phyloP scores from a whole-genome alignment of 2,113 vertebrate genomes.

The Tautogolabrus adspersus region DNA sequence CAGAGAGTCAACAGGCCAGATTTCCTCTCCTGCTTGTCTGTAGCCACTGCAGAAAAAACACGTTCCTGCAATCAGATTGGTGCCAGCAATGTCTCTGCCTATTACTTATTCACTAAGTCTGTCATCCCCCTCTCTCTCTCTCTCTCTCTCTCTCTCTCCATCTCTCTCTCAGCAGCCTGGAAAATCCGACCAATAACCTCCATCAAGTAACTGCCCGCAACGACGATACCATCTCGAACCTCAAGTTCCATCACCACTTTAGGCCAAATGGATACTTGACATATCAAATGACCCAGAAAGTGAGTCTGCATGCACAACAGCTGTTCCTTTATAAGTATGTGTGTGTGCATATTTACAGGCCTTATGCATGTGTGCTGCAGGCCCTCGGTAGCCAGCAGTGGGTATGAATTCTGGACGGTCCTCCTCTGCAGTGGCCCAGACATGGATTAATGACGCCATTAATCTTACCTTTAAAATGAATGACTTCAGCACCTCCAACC shows the following conservation, averaged over 20 bases:
- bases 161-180: constrained; percentile 7
- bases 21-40: constrained; percentile 35
- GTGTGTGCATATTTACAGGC: constrained; percentile 8
- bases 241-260: constrained; percentile 30
- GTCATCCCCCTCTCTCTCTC: not conserved
- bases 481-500: constrained; percentile 73
- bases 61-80: constrained; percentile 14
- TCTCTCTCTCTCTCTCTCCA: not conserved
- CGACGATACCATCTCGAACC: constrained; percentile 32
- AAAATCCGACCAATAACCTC: constrained; percentile 27
- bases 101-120: constrained; percentile 34
- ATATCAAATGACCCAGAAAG: constrained; percentile 56
- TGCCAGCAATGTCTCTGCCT: constrained; percentile 23
- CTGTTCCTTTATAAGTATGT: constrained; percentile 11
- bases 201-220: constrained; percentile 37
- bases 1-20: constrained; percentile 50
- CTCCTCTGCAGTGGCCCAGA: constrained; percentile 69
- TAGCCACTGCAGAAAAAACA: constrained; percentile 1
- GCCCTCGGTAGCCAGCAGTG: constrained; percentile 34
- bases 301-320: constrained; percentile 20
- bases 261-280: constrained; percentile 55
- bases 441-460: constrained; percentile 77
- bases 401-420: constrained; percentile 62
- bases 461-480: constrained; percentile 79
- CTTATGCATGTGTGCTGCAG: constrained; percentile 28